These are phyloP conservation scores for Lethrus apterus DNA, from an alignment of 1,140 invertebrate species.

Conservation along the genomic window DNA sequence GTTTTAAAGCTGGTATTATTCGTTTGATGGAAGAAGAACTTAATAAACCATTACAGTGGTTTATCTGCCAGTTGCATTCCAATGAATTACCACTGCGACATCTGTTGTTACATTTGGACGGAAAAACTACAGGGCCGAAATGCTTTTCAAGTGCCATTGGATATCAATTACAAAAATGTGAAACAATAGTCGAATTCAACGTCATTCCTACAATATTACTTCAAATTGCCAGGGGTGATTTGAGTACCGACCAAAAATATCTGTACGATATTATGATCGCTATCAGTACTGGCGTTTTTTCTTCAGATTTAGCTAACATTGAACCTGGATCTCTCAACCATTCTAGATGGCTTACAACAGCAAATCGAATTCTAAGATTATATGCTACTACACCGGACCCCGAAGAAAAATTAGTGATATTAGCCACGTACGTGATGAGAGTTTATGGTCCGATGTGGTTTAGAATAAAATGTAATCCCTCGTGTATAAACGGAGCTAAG, in stretches of 20 bases:
- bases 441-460: slow-evolving; percentile 26
- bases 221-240: too few relatives aligned
- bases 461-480: slow-evolving; percentile 21
- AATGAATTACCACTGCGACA: slow-evolving; percentile 27
- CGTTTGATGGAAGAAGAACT: slow-evolving; percentile 4
- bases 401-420: slow-evolving; percentile 11
- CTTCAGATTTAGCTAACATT: slow-evolving; percentile 5
- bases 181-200: slow-evolving; percentile 13
- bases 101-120: slow-evolving; percentile 30
- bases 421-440: slow-evolving; percentile 17
- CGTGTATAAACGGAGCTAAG: slow-evolving; percentile 14
- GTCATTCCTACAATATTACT: neutral
- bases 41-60: slow-evolving; percentile 10
- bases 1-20: neutral
- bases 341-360: slow-evolving; percentile 26
- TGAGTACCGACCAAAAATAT: slow-evolving; percentile 23
- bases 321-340: slow-evolving; percentile 23
- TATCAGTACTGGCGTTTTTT: slow-evolving; percentile 11
- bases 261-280: slow-evolving; percentile 19
- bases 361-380: slow-evolving; percentile 16
- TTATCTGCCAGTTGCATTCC: slow-evolving; percentile 7
- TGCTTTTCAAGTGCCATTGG: slow-evolving; percentile 25
- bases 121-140: slow-evolving; percentile 26
- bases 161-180: slow-evolving; percentile 25
- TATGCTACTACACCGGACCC: slow-evolving; percentile 5